Conservation (phyloP, 2,888 invertebrate genomes). For the Pollenia labialis region DNA sequence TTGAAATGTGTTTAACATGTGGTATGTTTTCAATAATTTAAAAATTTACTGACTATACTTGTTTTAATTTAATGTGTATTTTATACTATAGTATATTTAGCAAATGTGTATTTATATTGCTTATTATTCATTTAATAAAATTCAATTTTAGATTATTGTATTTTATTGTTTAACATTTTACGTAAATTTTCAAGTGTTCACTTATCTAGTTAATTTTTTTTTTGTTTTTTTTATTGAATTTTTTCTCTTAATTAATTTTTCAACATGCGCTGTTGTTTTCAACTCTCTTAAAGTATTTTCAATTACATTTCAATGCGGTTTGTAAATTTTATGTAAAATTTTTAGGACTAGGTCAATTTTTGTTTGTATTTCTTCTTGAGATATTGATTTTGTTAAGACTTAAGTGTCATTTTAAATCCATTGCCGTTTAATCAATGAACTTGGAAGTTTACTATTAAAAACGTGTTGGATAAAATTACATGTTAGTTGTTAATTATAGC, state of each 20-base stretch:
- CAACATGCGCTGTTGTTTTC: constrained; percentile 53
- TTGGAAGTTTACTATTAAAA: not conserved
- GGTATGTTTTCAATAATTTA: constrained; percentile 30
- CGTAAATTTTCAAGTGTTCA: constrained; percentile 32
- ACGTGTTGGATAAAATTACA: no score
- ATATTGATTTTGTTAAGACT: constrained; percentile 49
- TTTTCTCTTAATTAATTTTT: not conserved
- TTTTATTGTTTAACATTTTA: constrained; percentile 37
- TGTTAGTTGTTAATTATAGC: no score
- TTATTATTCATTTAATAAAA: not conserved
- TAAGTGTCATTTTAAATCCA: constrained; percentile 5
- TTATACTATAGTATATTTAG: not conserved
- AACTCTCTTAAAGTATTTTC: constrained; percentile 25
- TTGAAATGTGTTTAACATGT: constrained; percentile 19
- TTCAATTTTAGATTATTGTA: constrained; percentile 10
- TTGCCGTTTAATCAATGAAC: constrained; percentile 33
- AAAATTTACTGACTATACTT: not conserved
- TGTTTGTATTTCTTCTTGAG: not conserved
- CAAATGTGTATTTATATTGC: not conserved
- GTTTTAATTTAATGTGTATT: not conserved
- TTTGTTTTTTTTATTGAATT: not conserved
- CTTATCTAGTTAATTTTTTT: constrained; percentile 32
- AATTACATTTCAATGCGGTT: not conserved
- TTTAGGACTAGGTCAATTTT: constrained; percentile 70
- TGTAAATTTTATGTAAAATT: constrained; percentile 13